Conservation (phyloP, 2,888 invertebrate genomes). For the Synergus laeviventris region DNA sequence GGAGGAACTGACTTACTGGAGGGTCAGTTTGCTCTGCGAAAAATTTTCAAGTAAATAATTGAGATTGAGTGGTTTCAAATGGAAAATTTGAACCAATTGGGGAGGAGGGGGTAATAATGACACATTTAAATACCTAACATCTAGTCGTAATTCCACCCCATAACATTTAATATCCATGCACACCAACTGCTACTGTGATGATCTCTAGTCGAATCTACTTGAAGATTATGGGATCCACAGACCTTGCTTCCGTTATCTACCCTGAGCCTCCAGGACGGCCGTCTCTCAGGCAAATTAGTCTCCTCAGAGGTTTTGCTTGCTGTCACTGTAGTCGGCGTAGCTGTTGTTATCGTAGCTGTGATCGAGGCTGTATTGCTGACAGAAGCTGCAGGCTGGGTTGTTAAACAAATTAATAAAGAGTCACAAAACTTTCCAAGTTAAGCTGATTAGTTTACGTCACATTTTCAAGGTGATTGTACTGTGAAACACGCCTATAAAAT, state of each 20-base stretch:
- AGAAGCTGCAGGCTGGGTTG: slow-evolving; percentile 72
- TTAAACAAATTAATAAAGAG: slow-evolving; percentile 62
- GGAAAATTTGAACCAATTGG: slow-evolving; percentile 9
- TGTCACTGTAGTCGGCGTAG: slow-evolving; percentile 77
- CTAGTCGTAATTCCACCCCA: slow-evolving; percentile 65
- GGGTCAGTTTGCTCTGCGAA: neutral
- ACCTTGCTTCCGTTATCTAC: slow-evolving; percentile 95
- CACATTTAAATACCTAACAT: slow-evolving; percentile 28
- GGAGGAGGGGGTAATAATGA: neutral
- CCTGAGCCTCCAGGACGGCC: slow-evolving; percentile 94
- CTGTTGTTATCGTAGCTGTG: slow-evolving; percentile 79
- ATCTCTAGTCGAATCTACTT: slow-evolving; percentile 62
- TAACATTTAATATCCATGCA: slow-evolving; percentile 66
- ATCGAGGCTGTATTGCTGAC: slow-evolving; percentile 75
- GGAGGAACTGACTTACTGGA: neutral
- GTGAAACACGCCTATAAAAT: neutral
- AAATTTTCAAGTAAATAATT: neutral
- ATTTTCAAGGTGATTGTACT: neutral
- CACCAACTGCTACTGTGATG: slow-evolving; percentile 64
- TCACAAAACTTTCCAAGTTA: slow-evolving; percentile 51
- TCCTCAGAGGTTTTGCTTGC: slow-evolving; percentile 72
- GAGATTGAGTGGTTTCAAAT: neutral
- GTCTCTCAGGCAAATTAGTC: slow-evolving; percentile 82
- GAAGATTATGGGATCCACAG: slow-evolving; percentile 67
- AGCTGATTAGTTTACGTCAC: slow-evolving; percentile 43